Evolutionary conservation across 2,113 vertebrate species (phyloP).

Genomic region (Ptilorrhoa leucosticta): DNA sequence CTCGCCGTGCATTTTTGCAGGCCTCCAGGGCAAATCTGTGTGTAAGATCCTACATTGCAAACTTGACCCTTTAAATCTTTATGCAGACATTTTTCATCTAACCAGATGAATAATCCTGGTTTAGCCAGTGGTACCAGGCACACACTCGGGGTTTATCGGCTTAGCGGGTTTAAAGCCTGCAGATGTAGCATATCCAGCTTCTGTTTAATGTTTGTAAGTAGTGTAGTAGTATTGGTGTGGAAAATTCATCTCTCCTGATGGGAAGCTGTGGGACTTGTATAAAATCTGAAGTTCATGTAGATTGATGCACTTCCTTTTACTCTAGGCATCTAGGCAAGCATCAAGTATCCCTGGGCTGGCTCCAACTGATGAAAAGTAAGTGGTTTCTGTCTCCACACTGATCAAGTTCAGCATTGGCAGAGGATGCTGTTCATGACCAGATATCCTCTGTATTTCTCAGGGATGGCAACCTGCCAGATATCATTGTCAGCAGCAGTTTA

Average conservation of each 20-base stretch:
- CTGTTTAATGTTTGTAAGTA: background rate
- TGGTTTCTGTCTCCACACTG: background rate
- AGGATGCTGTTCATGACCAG: background rate
- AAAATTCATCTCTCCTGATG: background rate
- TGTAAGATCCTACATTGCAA: accelerated
- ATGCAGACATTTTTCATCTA: background rate
- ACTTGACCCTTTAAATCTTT: background rate
- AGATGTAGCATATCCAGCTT: background rate
- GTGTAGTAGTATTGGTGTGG: background rate
- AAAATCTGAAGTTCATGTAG: background rate
- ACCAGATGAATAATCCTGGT: background rate
- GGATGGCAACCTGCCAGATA: conserved; percentile 94
- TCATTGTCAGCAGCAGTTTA: conserved; percentile 85
- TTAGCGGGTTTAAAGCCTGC: background rate
- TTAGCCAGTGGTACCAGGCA: background rate
- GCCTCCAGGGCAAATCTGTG: background rate
- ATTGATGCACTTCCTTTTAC: background rate
- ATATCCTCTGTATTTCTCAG: conserved; percentile 61
- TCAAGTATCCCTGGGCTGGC: conserved; percentile 91
- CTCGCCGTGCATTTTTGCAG: accelerated
- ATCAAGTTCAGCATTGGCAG: background rate
- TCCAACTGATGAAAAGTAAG: conserved; percentile 95
- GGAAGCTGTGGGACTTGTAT: background rate
- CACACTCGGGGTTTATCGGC: background rate
- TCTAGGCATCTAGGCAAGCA: conserved; percentile 87